A percentile compares a stretch with the other conserved stretches of the same genome.
phyloP scores from a whole-genome alignment of 2,113 vertebrate genomes.

The Neoarius graeffei region DNA sequence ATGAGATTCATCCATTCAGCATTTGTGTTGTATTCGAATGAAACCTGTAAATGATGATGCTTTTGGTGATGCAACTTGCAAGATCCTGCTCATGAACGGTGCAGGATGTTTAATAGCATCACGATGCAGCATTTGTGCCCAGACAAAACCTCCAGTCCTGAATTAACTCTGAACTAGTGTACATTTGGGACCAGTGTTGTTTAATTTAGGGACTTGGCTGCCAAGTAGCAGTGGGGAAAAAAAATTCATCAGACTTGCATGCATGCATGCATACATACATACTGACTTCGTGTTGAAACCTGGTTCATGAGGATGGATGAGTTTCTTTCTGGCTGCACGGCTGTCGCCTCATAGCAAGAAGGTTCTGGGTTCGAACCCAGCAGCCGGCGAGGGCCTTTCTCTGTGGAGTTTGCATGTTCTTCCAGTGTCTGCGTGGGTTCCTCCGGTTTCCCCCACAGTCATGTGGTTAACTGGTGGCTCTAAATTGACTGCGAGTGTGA shows the following conservation, averaged over 20 bases:
- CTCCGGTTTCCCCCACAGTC: no score
- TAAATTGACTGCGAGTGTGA: no score
- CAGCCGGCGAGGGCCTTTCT: no score
- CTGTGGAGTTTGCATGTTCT: no score
- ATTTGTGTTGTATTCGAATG: background rate
- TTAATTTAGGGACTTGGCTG: background rate
- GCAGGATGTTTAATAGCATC: background rate
- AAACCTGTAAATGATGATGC: background rate
- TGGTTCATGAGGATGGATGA: background rate
- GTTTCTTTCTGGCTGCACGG: no score
- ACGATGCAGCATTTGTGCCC: background rate
- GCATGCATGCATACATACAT: no score
- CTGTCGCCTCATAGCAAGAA: no score
- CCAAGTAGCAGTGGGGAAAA: background rate
- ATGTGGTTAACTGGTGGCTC: no score
- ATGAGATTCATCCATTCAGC: background rate
- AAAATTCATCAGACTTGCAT: background rate
- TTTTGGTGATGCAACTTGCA: background rate
- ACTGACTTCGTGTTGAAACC: background rate
- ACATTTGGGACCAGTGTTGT: background rate
- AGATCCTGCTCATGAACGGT: background rate
- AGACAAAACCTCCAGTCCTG: background rate
- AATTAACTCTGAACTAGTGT: background rate
- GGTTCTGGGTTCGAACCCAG: no score
- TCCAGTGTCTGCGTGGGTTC: no score